Evolutionary conservation across 35 echinoderm and acorn worm genomes (phyloP).

Genomic region (Hemicentrotus pulcherrimus): DNA sequence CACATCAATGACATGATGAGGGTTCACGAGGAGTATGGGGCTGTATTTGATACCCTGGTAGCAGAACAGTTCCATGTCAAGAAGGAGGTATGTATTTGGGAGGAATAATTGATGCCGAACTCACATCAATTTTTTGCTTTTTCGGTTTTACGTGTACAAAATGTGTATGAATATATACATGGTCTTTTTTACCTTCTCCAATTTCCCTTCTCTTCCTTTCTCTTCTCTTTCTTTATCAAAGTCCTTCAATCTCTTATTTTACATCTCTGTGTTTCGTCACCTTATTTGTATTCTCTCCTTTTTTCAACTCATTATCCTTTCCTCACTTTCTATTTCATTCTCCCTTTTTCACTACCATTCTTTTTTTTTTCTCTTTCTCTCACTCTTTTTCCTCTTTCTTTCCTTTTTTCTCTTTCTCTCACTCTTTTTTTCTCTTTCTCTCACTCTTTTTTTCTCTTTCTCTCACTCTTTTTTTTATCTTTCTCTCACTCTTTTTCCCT

Average conservation of each 20-base stretch:
- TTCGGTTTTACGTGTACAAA: not conserved
- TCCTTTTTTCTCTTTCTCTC: no score
- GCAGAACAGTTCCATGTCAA: constrained; percentile 93
- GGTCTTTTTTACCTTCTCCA: not conserved
- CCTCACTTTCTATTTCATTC: no score
- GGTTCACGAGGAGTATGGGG: constrained; percentile 94
- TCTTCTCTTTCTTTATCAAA: constrained; percentile 37
- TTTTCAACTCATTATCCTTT: constrained; percentile 16
- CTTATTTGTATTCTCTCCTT: not conserved
- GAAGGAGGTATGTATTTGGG: constrained; percentile 74
- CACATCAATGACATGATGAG: constrained; percentile 99
- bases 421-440: no score
- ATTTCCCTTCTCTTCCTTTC: constrained; percentile 42
- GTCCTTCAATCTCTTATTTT: constrained; percentile 19
- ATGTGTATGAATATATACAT: not conserved
- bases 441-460: no score
- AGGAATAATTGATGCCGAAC: not conserved
- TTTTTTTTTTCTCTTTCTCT: not conserved
- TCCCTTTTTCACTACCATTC: constrained; percentile 25
- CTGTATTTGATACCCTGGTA: constrained; percentile 85
- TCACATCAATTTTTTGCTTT: not conserved
- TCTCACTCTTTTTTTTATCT: no score
- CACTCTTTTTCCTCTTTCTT: no score
- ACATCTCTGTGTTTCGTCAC: no score
- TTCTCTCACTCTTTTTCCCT: no score